These are phyloP conservation scores for Ochropleura plecta DNA, from an alignment of 2,888 invertebrate genomes.

Conservation along the genomic window DNA sequence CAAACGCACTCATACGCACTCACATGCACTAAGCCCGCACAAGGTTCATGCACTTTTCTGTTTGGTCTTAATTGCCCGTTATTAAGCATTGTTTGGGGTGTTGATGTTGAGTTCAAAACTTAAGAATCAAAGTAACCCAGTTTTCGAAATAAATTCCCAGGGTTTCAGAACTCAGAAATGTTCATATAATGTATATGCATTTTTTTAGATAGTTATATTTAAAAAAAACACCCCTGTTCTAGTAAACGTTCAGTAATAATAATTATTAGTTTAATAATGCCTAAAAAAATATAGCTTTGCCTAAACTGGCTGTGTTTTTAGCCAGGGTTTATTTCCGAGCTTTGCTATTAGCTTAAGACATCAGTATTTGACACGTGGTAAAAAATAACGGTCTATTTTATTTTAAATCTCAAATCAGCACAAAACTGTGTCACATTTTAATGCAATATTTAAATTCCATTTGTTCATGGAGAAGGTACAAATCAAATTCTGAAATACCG, in stretches of 20 bases:
- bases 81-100: constrained; percentile 49
- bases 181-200: not conserved
- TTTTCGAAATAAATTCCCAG: constrained; percentile 19
- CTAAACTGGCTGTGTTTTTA: not conserved
- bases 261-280: not conserved
- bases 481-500: constrained; percentile 45
- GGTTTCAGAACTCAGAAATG: not conserved
- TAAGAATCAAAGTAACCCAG: constrained; percentile 36
- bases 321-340: not conserved
- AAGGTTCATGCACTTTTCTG: constrained; percentile 53
- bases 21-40: constrained; percentile 24
- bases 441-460: constrained; percentile 31
- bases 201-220: not conserved
- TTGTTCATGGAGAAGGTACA: constrained; percentile 36
- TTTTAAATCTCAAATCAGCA: constrained; percentile 23
- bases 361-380: not conserved
- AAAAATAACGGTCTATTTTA: constrained; percentile 14
- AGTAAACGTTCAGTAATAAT: not conserved
- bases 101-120: constrained; percentile 28
- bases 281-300: not conserved
- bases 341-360: not conserved
- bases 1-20: constrained; percentile 42
- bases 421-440: constrained; percentile 24
- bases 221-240: not conserved
- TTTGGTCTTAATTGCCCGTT: constrained; percentile 46